phyloP scores from a whole-genome alignment of 2,113 vertebrate species.

The Platichthys flesus region DNA sequence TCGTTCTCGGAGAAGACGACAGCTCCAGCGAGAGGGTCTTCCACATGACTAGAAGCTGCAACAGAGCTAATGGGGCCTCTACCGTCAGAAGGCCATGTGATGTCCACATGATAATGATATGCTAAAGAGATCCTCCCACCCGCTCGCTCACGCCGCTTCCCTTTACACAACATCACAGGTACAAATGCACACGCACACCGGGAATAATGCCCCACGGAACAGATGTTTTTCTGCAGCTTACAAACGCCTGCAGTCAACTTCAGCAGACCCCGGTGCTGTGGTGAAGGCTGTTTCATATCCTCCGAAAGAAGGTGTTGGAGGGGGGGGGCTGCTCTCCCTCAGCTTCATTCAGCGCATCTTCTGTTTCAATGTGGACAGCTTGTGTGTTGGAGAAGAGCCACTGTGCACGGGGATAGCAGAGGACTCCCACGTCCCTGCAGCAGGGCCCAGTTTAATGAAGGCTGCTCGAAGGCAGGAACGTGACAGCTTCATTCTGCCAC shows the following conservation, averaged over 20 bases:
- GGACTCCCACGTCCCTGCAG: slow-evolving; percentile 12
- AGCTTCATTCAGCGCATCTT: slow-evolving; percentile 37
- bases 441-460: slow-evolving; percentile 24
- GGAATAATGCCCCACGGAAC: slow-evolving; percentile 5
- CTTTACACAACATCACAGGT: slow-evolving; percentile 18
- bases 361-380: slow-evolving; percentile 30
- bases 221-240: slow-evolving; percentile 22
- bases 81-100: slow-evolving; percentile 19
- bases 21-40: slow-evolving; percentile 5
- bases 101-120: slow-evolving; percentile 44
- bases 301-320: background rate
- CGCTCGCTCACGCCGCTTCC: slow-evolving; percentile 3
- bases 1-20: slow-evolving; percentile 5
- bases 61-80: slow-evolving; percentile 47
- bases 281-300: slow-evolving; percentile 20
- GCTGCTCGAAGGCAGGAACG: background rate
- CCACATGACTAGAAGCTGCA: slow-evolving; percentile 26
- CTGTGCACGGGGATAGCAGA: slow-evolving; percentile 18
- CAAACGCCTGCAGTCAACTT: background rate
- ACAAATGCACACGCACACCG: background rate
- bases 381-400: slow-evolving; percentile 44
- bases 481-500: background rate
- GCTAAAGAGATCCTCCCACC: slow-evolving; percentile 48
- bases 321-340: background rate
- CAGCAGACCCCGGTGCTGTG: background rate